These are phyloP conservation scores for Cantharis lateralis DNA, from an alignment of 2,888 invertebrate genomes.

Conservation along the genomic window DNA sequence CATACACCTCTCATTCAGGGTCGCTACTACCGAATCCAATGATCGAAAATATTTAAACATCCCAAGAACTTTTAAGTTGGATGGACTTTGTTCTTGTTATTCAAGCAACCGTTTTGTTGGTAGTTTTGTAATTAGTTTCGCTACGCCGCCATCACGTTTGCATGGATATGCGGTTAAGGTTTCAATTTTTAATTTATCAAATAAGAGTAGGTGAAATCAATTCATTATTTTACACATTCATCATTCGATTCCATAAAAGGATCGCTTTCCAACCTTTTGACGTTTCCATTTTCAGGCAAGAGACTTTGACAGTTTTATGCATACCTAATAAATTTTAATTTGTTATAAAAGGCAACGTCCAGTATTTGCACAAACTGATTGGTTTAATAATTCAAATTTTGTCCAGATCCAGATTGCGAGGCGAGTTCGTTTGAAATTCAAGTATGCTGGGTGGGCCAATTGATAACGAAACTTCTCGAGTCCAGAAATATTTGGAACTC, in stretches of 20 bases:
- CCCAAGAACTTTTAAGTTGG: not conserved
- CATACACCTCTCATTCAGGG: constrained; percentile 28
- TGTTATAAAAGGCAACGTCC: not conserved
- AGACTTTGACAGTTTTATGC: not conserved
- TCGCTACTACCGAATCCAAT: constrained; percentile 19
- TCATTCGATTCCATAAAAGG: not conserved
- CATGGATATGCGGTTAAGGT: not conserved
- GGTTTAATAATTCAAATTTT: not conserved
- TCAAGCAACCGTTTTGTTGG: not conserved
- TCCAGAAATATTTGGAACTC: not conserved
- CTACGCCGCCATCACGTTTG: not conserved
- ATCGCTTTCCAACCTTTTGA: not conserved
- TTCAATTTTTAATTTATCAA: not conserved
- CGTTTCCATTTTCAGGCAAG: not conserved
- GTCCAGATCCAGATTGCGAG: not conserved
- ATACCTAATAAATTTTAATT: not conserved
- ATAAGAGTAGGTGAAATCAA: not conserved
- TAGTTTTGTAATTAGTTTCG: not conserved
- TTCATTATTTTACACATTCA: not conserved
- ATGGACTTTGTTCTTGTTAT: not conserved
- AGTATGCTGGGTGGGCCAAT: not conserved
- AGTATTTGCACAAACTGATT: not conserved
- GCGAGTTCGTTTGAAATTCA: not conserved
- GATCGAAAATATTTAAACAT: constrained; percentile 13
- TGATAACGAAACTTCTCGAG: not conserved